Conservation (phyloP, 2,797 vertebrate genomes). For the Pyrocephalus nanus region DNA sequence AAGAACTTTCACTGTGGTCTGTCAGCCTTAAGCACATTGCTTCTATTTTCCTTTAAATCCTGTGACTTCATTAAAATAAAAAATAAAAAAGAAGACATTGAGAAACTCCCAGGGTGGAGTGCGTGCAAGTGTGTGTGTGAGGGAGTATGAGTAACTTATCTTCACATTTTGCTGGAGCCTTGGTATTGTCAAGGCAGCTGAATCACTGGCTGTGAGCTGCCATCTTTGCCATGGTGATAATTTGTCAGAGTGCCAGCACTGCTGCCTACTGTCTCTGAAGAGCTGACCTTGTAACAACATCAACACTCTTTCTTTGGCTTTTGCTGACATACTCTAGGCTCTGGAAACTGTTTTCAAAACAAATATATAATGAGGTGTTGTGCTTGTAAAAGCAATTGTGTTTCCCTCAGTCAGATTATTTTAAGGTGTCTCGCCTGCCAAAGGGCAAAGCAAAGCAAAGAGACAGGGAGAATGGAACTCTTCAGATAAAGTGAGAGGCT, state of each 20-base stretch:
- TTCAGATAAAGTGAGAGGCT: background rate
- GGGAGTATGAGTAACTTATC: slow-evolving; percentile 11
- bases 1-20: background rate
- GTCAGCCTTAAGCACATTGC: background rate
- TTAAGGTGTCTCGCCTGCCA: slow-evolving; percentile 18
- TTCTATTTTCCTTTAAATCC: background rate
- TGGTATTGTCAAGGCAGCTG: slow-evolving; percentile 63
- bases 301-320: slow-evolving; percentile 67
- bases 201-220: slow-evolving; percentile 60
- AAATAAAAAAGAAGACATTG: background rate
- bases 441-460: slow-evolving; percentile 22
- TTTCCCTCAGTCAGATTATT: slow-evolving; percentile 58
- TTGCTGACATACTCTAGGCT: slow-evolving; percentile 69
- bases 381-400: slow-evolving; percentile 70
- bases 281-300: slow-evolving; percentile 73
- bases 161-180: slow-evolving; percentile 24
- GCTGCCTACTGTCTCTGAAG: slow-evolving; percentile 65
- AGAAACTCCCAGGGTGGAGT: background rate
- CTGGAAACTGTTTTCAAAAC: slow-evolving; percentile 75
- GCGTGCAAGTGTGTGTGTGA: background rate
- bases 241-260: slow-evolving; percentile 60
- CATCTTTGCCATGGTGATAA: slow-evolving; percentile 58
- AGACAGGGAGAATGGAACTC: background rate
- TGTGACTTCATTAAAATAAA: background rate
- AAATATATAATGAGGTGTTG: slow-evolving; percentile 68